phyloP scores from a whole-genome alignment of 2,797 vertebrate genomes.

The Sebastes goodei region DNA sequence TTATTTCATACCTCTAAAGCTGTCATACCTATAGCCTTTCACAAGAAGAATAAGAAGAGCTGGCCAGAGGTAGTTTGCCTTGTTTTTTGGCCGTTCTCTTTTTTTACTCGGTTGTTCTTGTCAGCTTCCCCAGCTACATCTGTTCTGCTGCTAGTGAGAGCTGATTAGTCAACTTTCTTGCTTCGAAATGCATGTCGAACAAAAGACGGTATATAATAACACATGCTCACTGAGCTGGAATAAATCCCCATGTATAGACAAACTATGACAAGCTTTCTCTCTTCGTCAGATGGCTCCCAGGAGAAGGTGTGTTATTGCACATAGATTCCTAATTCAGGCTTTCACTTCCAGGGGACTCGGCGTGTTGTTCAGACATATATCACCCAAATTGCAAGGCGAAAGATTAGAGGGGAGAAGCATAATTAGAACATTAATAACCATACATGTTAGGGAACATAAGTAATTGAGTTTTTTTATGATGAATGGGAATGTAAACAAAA shows the following conservation, averaged over 20 bases:
- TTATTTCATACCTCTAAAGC: constrained; percentile 71
- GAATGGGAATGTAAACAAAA: constrained; percentile 74
- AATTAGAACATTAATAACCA: constrained; percentile 81
- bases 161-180: constrained; percentile 58
- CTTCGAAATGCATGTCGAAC: constrained; percentile 32
- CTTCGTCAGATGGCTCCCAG: constrained; percentile 58
- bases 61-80: constrained; percentile 35
- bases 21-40: constrained; percentile 59
- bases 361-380: constrained; percentile 58
- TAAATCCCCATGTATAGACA: constrained; percentile 62
- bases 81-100: background rate
- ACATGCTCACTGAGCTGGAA: constrained; percentile 41
- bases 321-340: constrained; percentile 55
- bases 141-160: constrained; percentile 3
- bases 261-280: constrained; percentile 51
- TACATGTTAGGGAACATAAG: constrained; percentile 72
- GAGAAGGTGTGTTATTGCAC: constrained; percentile 66
- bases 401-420: constrained; percentile 71
- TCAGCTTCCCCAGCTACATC: constrained; percentile 22
- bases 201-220: constrained; percentile 43
- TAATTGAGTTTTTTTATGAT: constrained; percentile 68
- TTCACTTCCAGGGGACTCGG: constrained; percentile 50
- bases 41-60: constrained; percentile 42
- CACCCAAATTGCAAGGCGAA: constrained; percentile 67
- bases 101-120: background rate